Conservation (phyloP, 2,113 vertebrate species). For the Aspidoscelis tigris region DNA sequence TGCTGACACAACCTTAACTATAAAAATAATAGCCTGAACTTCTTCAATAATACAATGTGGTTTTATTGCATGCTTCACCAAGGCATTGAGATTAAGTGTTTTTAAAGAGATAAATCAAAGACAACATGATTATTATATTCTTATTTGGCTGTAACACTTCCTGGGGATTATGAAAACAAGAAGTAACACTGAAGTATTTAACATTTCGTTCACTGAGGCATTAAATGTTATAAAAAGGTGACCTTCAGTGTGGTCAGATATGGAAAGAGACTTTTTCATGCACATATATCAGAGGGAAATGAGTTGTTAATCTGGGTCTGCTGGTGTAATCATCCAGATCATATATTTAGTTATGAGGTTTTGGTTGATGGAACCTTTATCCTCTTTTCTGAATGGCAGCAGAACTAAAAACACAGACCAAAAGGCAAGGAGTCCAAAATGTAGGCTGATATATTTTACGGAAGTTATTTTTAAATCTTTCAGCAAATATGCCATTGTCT, state of each 20-base stretch:
- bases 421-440: no score
- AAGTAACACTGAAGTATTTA: conserved; percentile 39
- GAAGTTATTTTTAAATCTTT: conserved; percentile 1
- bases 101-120: conserved; percentile 57
- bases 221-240: conserved; percentile 42
- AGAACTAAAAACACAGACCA: neutral
- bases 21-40: conserved; percentile 38
- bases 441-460: neutral
- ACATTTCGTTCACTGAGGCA: neutral
- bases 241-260: conserved; percentile 2
- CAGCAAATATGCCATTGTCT: neutral
- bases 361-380: conserved; percentile 26
- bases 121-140: conserved; percentile 1
- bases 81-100: conserved; percentile 38
- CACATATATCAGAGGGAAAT: conserved; percentile 8
- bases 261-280: conserved; percentile 21
- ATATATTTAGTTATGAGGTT: conserved; percentile 33
- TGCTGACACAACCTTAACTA: conserved; percentile 55
- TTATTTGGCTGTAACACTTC: conserved; percentile 30
- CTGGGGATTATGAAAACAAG: conserved; percentile 23
- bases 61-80: conserved; percentile 50
- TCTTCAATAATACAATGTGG: neutral
- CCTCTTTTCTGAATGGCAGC: neutral
- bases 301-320: conserved; percentile 8
- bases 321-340: conserved; percentile 18